Base-by-base conservation (phyloP, 2,888 invertebrate genomes). In the Nineta flava region DNA sequence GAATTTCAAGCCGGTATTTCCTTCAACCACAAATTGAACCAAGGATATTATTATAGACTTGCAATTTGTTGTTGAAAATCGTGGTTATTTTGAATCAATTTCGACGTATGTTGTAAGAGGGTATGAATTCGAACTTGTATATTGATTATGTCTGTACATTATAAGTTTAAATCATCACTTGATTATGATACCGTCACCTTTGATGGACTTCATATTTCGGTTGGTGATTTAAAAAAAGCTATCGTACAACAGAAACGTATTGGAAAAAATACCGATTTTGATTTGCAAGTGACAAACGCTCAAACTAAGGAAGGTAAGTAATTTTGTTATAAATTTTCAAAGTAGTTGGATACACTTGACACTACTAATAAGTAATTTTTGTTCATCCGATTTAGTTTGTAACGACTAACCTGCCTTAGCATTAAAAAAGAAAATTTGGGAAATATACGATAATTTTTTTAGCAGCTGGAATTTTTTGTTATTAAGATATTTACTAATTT, bases 181-280 rank as follows among this genome's bases (percentile, higher is more conserved):
- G 92, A 95, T 67, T 94, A 87, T 72, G 94, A 96, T 65, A 95
- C 95, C 9, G 83, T 99, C 54, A 91, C 92, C 38, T 95, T 96
- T 66, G 95, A 96, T 77, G 97, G 96, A 52, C 75, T 97, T 52
- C 90, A 94, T 66, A 95, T 99, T 62, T 91, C 94, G 43, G 87
- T 96, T 57, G 84, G 83, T 45, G 97, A 99, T 66, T 74, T 99
- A 55, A 99, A 97, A 70, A 86, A 91, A 61, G 83, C 90, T 49
- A 96, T 99, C 58, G 80, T 94, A 53, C 87, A 91, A 60, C 94
- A 96, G 67, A 96, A 97, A 67, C 82, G 91, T 50, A 83, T 97
- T 60, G 92, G 91, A 49, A 92, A 91, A 67, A 85, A 86, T 54
- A 85, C 87, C 0, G 94, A 95, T 69, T 95, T 95, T 67, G 97